Base-by-base conservation (phyloP, 2,113 vertebrate genomes). In the Oncorhynchus clarkii region DNA sequence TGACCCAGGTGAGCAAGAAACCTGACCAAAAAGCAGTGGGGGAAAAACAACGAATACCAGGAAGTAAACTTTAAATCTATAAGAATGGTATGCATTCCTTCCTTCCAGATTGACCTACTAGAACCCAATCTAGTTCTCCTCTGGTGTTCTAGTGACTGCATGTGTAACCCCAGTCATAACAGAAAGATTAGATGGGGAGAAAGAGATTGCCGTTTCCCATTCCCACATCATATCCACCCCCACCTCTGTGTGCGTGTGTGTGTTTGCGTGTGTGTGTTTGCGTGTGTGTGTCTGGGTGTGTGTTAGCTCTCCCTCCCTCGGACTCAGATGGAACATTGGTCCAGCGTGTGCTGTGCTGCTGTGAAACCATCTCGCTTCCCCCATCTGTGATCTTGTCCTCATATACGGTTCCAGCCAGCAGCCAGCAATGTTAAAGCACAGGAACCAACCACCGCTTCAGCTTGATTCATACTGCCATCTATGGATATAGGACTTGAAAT, bases 391-490 rank as follows among this genome's bases (percentile, higher is more conserved):
- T 86, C 68, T 75, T 66, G 77, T 62, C 27, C 2, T 26, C 22
- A 83, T 72, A 83, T 80, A 79, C 65, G 54, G 26, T 60, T 45
- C 31, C 70, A 16, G 18, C 34, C 34, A 67, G 73, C 45, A 57
- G 75, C 51, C 68, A 71, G 74, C 66, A 70, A 73, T 74, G 67
- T 82, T 72, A 70, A 71, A 67, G 22, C 76, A 84, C 78, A 66
- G 49, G 70, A 66, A 70, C 76, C 71, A 27, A 60, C 66, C 54
- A 77, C 54, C 3, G 77, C 68, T 39, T 76, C 77, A 78, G 72
- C 82, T 88, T 90, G 90, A 91, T 75, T 72, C 87, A 88, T 89
- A 91, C 91, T 93, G 93, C 92, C 92, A 90, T 89, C 93, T 93
- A 92, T 90, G 83, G 92, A 88, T 87, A 45, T 75, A 57, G 71